A percentile compares a stretch with the other conserved stretches of the same genome.
Conservation (phyloP, 2,113 vertebrate species). For the Abramis brama region DNA sequence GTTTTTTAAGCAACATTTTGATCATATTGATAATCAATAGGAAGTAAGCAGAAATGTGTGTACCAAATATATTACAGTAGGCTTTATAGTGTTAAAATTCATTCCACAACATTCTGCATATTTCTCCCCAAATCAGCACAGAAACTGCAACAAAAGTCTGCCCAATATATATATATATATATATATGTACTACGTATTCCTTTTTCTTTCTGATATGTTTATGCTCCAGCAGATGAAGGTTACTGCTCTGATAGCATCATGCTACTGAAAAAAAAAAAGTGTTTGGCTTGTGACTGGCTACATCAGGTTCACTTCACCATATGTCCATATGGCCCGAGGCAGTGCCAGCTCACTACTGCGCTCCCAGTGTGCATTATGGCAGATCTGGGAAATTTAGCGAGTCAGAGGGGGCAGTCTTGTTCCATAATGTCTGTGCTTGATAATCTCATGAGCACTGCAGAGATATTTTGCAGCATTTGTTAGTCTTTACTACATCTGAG, state of each 20-base stretch:
- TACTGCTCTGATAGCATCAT: constrained; percentile 10
- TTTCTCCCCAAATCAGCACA: neutral
- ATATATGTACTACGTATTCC: neutral
- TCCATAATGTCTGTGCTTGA: neutral
- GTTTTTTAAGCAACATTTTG: neutral
- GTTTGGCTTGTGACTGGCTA: constrained; percentile 33
- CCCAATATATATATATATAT: neutral
- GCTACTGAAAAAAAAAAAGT: constrained; percentile 24
- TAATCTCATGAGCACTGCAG: constrained; percentile 5
- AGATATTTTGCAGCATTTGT: constrained; percentile 10
- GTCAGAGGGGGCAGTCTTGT: constrained; percentile 1
- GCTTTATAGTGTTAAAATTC: neutral
- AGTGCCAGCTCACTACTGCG: constrained; percentile 49
- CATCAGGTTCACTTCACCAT: constrained; percentile 45
- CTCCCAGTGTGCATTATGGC: constrained; percentile 31
- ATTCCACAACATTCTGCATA: neutral
- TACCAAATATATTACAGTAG: neutral
- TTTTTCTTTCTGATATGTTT: neutral
- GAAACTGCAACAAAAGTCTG: neutral
- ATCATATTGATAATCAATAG: neutral
- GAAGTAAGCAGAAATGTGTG: neutral
- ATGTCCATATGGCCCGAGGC: constrained; percentile 54
- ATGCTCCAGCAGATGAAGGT: neutral
- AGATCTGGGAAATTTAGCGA: constrained; percentile 24
- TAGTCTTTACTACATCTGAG: constrained; percentile 1